Conservation (phyloP, 2,113 vertebrate genomes). For the Talpa occidentalis region DNA sequence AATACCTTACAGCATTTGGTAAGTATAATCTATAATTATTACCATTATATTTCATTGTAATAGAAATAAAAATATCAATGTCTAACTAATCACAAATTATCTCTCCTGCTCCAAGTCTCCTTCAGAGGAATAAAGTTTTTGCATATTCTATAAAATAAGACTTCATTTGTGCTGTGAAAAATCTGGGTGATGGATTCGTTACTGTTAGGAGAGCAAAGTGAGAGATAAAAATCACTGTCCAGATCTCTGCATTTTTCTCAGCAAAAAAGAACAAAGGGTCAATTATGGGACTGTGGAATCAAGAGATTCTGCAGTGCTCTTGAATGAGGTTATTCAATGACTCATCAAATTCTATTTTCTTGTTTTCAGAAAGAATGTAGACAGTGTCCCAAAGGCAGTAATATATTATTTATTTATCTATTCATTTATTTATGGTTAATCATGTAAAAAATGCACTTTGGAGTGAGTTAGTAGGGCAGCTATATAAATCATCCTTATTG, state of each 20-base stretch:
- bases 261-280: not conserved
- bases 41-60: not conserved
- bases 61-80: not conserved
- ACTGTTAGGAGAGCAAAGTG: not conserved
- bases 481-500: constrained; percentile 94
- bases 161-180: not conserved
- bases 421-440: constrained; percentile 97
- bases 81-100: not conserved
- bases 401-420: constrained; percentile 88
- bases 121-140: not conserved
- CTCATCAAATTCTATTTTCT: constrained; percentile 99
- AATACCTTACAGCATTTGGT: not conserved
- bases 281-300: not conserved
- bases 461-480: constrained; percentile 97
- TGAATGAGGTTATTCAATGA: constrained; percentile 94
- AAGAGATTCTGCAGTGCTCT: not conserved
- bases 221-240: not conserved
- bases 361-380: constrained; percentile 99
- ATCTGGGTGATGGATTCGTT: not conserved
- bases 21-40: not conserved
- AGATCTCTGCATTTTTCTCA: not conserved
- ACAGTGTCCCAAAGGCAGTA: constrained; percentile 98
- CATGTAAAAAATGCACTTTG: constrained; percentile 98
- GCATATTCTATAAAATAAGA: not conserved
- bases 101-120: accelerated